Evolutionary conservation across 2,888 invertebrate genomes (phyloP), one percentile per base, ranked within the genome.

Genomic region (Diarsia mendica): DNA sequence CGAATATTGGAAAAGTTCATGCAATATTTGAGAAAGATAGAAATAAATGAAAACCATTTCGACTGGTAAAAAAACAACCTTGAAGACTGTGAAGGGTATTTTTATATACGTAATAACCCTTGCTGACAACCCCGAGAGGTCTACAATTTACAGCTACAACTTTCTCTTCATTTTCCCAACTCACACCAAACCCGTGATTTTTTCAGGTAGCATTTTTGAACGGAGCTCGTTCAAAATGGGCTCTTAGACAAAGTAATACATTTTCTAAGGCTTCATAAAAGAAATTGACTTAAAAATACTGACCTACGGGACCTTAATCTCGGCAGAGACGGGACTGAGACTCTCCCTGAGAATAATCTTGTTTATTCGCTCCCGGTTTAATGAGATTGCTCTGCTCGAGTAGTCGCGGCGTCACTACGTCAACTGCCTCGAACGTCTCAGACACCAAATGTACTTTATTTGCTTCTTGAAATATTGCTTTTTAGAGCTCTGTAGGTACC

Each of bases 281-380:
- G 82, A 87, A 87, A 90, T 89, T 90, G 90, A 89, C 88, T 89
- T 85, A 86, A 90, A 87, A 89, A 87, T 86, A 86, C 82, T 86
- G 84, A 87, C 85, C 83, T 82, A 85, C 84, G 82, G 76, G 77
- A 79, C 80, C 88, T 87, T 89, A 90, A 90, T 90, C 89, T 89
- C 71, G 82, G 79, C 75, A 55, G 75, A 84, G 76, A 77, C 75
- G 80, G 81, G 87, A 85, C 87, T 87, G 84, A 88, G 85, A 83
- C 85, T n/a, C n/a, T n/a, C n/a, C 82, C 76, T 79, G 78, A 79
- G 79, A 89, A 89, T 90, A 91, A 90, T 90, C 89, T 90, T 90
- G 89, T 92, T 92, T 91, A 91, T 91, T 89, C 84, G 81, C 82
- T 87, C 75, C 82, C 85, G 83, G 85, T 90, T 89, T 91, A 90